A percentile compares a stretch with the other conserved stretches of the same genome.
Conservation (phyloP, 2,888 invertebrate genomes). For the Dorcus hopei region DNA sequence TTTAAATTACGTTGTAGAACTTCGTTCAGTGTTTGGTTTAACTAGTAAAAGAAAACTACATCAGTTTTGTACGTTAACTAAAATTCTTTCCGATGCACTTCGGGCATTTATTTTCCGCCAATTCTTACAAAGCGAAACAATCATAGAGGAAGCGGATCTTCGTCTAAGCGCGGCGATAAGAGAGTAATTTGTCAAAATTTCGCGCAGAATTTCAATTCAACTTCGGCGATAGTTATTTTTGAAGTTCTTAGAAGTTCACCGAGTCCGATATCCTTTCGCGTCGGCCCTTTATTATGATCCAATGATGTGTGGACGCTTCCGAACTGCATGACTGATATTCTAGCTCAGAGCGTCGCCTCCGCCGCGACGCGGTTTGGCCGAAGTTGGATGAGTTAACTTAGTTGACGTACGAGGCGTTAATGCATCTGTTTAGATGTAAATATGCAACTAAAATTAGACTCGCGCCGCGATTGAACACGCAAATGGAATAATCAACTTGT, state of each 20-base stretch:
- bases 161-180: background rate
- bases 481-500: too few species aligned
- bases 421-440: slow-evolving; percentile 7
- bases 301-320: background rate
- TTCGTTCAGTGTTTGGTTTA: too few species aligned
- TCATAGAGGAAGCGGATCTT: too few species aligned
- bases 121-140: too few species aligned
- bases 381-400: slow-evolving; percentile 7
- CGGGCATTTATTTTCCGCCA: too few species aligned
- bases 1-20: too few species aligned
- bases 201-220: slow-evolving; percentile 5
- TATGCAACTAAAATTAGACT: slow-evolving; percentile 1
- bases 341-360: background rate
- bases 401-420: background rate
- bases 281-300: slow-evolving; percentile 2
- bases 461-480: background rate
- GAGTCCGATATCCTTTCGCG: background rate
- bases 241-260: slow-evolving; percentile 18
- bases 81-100: too few species aligned
- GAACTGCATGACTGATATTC: slow-evolving; percentile 2
- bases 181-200: slow-evolving; percentile 4
- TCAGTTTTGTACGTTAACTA: too few species aligned
- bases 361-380: background rate
- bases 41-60: too few species aligned
- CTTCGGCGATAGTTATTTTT: slow-evolving; percentile 18